A percentile compares a stretch with the other conserved stretches of the same genome.
Conservation (phyloP, 2,113 vertebrate species). For the Alectura lathami region DNA sequence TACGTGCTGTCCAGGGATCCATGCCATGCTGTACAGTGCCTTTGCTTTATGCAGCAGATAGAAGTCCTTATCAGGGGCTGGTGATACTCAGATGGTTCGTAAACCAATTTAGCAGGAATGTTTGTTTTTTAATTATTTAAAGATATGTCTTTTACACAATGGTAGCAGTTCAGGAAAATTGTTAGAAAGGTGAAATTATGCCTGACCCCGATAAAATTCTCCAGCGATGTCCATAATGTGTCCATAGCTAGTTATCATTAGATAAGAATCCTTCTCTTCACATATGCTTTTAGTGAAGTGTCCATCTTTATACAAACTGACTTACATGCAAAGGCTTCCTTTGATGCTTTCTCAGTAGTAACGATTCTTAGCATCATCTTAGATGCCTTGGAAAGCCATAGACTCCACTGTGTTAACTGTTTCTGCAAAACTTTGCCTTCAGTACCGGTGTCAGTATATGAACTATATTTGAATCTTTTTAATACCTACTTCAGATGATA, state of each 20-base stretch:
- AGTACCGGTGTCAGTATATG: not conserved
- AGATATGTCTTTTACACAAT: not conserved
- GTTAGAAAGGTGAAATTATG: not conserved
- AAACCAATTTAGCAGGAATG: not conserved
- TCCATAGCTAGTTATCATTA: not conserved
- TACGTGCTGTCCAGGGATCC: rapidly evolving
- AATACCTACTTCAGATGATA: not conserved
- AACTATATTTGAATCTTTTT: not conserved
- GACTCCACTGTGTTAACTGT: not conserved
- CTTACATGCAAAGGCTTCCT: not conserved
- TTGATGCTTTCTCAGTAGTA: not conserved
- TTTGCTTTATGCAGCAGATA: not conserved
- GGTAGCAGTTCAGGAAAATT: not conserved
- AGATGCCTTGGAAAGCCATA: not conserved
- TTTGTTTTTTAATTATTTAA: not conserved
- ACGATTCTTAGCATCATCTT: not conserved
- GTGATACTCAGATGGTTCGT: not conserved
- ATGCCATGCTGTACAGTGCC: rapidly evolving
- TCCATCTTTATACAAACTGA: not conserved
- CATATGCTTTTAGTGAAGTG: not conserved
- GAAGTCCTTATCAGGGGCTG: not conserved
- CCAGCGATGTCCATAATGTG: not conserved
- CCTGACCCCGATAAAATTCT: not conserved
- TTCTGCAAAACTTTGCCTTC: not conserved
- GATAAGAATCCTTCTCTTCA: not conserved